Conservation (phyloP, 1,140 invertebrate species). For the Drosophila auraria region DNA sequence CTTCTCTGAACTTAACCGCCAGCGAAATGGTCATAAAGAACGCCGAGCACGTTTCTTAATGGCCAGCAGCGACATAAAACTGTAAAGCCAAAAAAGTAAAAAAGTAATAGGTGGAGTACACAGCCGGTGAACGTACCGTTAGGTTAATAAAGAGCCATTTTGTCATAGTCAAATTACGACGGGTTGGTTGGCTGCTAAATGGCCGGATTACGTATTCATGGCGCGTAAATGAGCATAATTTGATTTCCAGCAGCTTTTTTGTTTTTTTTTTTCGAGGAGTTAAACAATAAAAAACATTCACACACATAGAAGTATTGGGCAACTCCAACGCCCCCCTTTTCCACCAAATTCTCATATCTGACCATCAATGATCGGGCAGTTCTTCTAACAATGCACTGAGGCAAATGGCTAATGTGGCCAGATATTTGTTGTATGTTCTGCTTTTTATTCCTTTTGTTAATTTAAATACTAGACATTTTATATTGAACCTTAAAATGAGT, state of each 20-base stretch:
- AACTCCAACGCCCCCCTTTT: conserved; percentile 26
- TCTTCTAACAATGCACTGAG: conserved; percentile 34
- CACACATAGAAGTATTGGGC: conserved; percentile 13
- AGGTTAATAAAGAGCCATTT: conserved; percentile 70
- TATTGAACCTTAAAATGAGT: too few species aligned
- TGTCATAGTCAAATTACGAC: conserved; percentile 68
- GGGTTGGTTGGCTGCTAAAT: conserved; percentile 9
- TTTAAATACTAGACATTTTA: too few species aligned
- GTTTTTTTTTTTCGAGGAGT: background rate
- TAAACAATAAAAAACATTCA: conserved; percentile 16
- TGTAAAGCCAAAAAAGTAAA: conserved; percentile 43
- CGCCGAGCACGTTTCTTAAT: conserved; percentile 69
- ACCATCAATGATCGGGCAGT: conserved; percentile 24
- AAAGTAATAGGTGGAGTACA: conserved; percentile 49
- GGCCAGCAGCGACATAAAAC: conserved; percentile 48
- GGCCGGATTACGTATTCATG: conserved; percentile 69
- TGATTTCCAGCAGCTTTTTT: conserved; percentile 30
- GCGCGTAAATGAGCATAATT: conserved; percentile 76
- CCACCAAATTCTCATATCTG: conserved; percentile 4
- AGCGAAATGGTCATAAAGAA: conserved; percentile 47
- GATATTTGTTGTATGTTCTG: background rate
- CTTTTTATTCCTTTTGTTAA: background rate
- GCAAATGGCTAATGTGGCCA: background rate
- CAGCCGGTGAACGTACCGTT: conserved; percentile 61
- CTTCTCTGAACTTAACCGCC: conserved; percentile 23